A percentile compares a stretch with the other conserved stretches of the same genome.
Evolutionary conservation across 2,797 vertebrate genomes (phyloP).

Genomic region (Spea hammondii): DNA sequence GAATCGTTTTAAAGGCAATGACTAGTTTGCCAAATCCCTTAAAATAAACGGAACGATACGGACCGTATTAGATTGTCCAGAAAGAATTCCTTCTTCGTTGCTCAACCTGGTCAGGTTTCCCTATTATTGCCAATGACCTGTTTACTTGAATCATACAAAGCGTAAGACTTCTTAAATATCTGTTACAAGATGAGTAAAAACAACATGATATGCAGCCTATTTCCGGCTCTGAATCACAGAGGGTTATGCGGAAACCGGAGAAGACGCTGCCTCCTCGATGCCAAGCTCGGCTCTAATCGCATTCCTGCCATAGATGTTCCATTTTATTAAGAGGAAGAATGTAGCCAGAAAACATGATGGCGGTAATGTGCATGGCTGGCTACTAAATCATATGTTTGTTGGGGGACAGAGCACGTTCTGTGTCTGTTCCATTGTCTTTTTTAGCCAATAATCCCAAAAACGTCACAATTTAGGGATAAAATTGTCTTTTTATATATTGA

Average conservation of each 20-base stretch:
- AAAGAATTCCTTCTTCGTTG: background rate
- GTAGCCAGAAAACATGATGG: background rate
- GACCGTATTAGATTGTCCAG: background rate
- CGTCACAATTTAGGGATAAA: too few species aligned
- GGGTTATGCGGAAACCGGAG: slow-evolving; percentile 13
- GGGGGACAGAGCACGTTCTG: too few species aligned
- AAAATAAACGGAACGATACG: background rate
- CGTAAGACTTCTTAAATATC: slow-evolving; percentile 16
- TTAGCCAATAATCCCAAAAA: too few species aligned
- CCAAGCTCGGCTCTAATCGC: background rate
- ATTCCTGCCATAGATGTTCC: slow-evolving; percentile 13
- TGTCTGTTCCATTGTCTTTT: too few species aligned
- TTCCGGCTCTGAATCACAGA: slow-evolving; percentile 31
- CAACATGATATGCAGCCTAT: slow-evolving; percentile 15
- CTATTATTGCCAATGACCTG: slow-evolving; percentile 9
- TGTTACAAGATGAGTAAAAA: slow-evolving; percentile 3
- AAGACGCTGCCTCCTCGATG: background rate
- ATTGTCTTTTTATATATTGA: too few species aligned
- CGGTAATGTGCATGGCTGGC: background rate
- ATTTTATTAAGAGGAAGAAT: slow-evolving; percentile 3
- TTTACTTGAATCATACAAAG: background rate
- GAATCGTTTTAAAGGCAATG: background rate
- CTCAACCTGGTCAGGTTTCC: background rate
- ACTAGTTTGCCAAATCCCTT: background rate
- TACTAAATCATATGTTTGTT: background rate